phyloP scores from a whole-genome alignment of 2,888 invertebrate genomes.

The Apantesis nais region DNA sequence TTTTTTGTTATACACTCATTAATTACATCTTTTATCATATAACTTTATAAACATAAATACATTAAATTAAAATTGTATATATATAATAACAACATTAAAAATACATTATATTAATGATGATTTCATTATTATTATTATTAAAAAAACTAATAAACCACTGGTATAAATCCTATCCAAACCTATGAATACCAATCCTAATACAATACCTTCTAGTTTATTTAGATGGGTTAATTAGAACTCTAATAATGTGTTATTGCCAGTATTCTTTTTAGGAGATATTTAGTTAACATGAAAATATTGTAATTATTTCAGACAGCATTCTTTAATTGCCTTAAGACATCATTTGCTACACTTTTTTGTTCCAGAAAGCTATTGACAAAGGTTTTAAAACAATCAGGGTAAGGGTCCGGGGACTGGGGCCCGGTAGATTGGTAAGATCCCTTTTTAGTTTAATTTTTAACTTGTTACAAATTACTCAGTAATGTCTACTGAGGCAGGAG shows the following conservation, averaged over 20 bases:
- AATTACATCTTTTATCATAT: too few species aligned
- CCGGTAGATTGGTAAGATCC: constrained; percentile 93
- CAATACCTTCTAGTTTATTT: not conserved
- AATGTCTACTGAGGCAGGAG: not conserved
- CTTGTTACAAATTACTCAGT: not conserved
- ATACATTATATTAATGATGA: too few species aligned
- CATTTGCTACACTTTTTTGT: constrained; percentile 23
- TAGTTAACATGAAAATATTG: not conserved
- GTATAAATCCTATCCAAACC: too few species aligned
- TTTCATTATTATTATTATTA: too few species aligned
- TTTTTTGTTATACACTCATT: too few species aligned
- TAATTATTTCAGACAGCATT: not conserved
- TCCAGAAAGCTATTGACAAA: constrained; percentile 88
- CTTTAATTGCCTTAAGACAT: too few species aligned
- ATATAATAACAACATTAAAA: too few species aligned
- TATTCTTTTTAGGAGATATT: not conserved
- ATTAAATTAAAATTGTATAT: too few species aligned
- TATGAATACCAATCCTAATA: not conserved
- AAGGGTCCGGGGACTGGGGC: constrained; percentile 92
- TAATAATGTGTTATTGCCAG: not conserved
- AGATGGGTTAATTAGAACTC: not conserved
- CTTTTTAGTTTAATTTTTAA: not conserved
- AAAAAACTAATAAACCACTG: not conserved
- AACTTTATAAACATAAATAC: too few species aligned
- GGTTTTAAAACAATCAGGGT: constrained; percentile 92